phyloP scores from a whole-genome alignment of 2,797 vertebrate species.

The Sebastes elongatus region DNA sequence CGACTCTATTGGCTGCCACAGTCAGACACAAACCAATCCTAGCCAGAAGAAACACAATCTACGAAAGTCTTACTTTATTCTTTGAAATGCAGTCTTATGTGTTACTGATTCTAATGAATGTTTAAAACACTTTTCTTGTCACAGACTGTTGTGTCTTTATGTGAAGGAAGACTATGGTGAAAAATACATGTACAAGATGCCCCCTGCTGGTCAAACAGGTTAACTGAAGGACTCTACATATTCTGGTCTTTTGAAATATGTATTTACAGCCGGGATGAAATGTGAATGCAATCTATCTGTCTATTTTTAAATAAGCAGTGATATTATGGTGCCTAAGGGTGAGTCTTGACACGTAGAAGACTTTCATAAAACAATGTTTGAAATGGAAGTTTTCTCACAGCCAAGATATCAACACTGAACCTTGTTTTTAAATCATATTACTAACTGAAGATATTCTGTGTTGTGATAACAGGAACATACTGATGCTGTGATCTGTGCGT shows the following conservation, averaged over 20 bases:
- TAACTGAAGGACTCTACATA: background rate
- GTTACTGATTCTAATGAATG: background rate
- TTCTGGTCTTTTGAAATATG: background rate
- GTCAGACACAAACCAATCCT: slow-evolving; percentile 31
- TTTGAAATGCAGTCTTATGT: background rate
- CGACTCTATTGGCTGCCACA: slow-evolving; percentile 39
- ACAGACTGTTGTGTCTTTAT: background rate
- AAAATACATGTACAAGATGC: slow-evolving; percentile 17
- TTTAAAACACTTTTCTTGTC: background rate
- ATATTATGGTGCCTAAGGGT: background rate
- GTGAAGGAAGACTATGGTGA: background rate
- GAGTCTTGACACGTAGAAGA: background rate
- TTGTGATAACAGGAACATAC: background rate
- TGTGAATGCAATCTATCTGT: background rate
- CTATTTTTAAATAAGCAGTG: background rate
- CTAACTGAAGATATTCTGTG: background rate
- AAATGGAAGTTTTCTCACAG: background rate
- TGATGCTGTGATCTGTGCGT: background rate
- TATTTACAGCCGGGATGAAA: background rate
- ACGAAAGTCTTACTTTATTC: background rate
- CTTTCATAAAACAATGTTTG: background rate
- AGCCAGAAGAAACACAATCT: background rate
- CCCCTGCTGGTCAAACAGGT: slow-evolving; percentile 61
- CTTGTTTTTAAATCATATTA: background rate
- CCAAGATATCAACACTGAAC: background rate